Percentiles rank a stretch among this genome's conserved stretches.
Conservation (phyloP, 2,113 vertebrate genomes). For the crab-eating macaque (Macaca fascicularis) region T2T-MFA8v1.1 NC_088376.1:59992501-59993000, state of each 20-base stretch:
- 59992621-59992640: not conserved
- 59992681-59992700: not conserved
- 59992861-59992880: conserved; percentile 7
- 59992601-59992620: not conserved
- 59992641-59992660: conserved; percentile 10
- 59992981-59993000: too few relatives aligned
- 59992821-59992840: not conserved
- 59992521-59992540: not conserved
- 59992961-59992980: too few relatives aligned
- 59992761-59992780: not conserved
- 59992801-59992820: not conserved
- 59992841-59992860: not conserved
- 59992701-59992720: not conserved
- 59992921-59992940: too few relatives aligned
- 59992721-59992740: not conserved
- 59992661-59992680: not conserved
- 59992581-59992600: not conserved
- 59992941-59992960: too few relatives aligned
- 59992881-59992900: too few relatives aligned
- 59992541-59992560: not conserved
- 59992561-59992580: not conserved
- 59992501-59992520: not conserved
- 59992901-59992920: too few relatives aligned
- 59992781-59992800: rapidly evolving
- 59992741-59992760: not conserved